A percentile compares a stretch with the other conserved stretches of the same genome.
Conservation (phyloP, 2,797 vertebrate genomes). For the Lepilemur ruficaudatus region DNA sequence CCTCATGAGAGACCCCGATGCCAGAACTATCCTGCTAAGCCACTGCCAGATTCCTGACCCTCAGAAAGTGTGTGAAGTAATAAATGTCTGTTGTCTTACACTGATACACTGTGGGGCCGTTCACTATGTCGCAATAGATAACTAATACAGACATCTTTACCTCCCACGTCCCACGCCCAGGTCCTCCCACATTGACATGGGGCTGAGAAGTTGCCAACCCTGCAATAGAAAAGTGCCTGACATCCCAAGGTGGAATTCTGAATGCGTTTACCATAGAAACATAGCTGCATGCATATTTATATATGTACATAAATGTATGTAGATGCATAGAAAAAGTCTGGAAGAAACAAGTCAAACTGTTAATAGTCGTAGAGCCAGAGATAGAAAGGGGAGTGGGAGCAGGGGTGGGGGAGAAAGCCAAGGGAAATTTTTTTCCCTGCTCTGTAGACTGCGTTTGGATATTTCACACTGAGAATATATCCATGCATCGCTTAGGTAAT, state of each 20-base stretch:
- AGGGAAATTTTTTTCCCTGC: background rate
- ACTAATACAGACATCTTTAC: background rate
- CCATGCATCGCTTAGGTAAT: background rate
- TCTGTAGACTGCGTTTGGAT: background rate
- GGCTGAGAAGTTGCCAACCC: background rate
- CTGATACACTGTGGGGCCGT: background rate
- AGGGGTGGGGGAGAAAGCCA: background rate
- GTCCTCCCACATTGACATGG: background rate
- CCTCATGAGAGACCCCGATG: background rate
- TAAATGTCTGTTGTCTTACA: background rate
- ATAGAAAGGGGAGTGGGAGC: background rate
- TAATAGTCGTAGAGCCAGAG: background rate
- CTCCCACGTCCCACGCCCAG: no score
- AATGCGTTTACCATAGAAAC: conserved; percentile 11
- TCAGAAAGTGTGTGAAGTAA: background rate
- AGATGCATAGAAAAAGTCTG: background rate
- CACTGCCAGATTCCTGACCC: background rate
- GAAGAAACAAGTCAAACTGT: background rate
- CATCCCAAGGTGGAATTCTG: conserved; percentile 11
- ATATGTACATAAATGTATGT: background rate
- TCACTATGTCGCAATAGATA: background rate
- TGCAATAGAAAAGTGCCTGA: background rate
- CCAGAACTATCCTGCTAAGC: background rate
- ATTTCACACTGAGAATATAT: background rate
- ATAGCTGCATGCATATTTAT: background rate